A percentile compares a stretch with the other conserved stretches of the same genome.
These are phyloP conservation scores for Aspiorhynchus laticeps DNA, from an alignment of 2,113 vertebrate species.

Conservation along the genomic window DNA sequence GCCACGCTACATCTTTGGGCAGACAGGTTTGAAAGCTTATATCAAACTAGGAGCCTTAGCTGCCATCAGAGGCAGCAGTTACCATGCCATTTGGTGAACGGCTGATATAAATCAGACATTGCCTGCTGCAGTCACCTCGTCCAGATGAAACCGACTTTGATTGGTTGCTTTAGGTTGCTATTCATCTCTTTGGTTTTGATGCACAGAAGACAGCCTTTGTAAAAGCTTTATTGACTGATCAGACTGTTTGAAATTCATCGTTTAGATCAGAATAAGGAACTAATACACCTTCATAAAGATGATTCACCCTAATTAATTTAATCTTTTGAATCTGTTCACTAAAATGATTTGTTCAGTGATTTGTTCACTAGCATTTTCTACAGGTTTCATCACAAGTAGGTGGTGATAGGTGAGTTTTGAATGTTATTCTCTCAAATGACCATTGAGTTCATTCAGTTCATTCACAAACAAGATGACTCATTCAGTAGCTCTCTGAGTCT, in stretches of 20 bases:
- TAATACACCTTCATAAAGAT: slow-evolving; percentile 19
- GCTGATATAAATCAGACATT: slow-evolving; percentile 60
- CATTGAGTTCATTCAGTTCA: not conserved
- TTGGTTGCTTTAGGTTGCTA: slow-evolving; percentile 32
- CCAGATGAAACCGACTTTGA: slow-evolving; percentile 1
- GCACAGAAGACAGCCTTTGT: slow-evolving; percentile 24
- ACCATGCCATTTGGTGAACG: slow-evolving; percentile 66
- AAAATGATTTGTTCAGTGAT: too few species aligned
- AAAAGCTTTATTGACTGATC: slow-evolving; percentile 44
- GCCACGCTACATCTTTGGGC: slow-evolving; percentile 74
- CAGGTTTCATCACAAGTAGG: too few species aligned
- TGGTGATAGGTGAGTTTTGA: too few species aligned
- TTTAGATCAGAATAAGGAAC: slow-evolving; percentile 41
- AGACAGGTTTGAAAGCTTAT: slow-evolving; percentile 78
- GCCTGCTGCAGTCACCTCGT: slow-evolving; percentile 38
- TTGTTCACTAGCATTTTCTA: too few species aligned
- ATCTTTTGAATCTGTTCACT: too few species aligned
- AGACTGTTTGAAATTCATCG: slow-evolving; percentile 22
- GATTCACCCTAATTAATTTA: too few species aligned
- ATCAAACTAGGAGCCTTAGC: slow-evolving; percentile 79
- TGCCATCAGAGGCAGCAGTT: slow-evolving; percentile 72
- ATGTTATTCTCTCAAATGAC: too few species aligned
- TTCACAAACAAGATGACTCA: not conserved
- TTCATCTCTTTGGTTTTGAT: slow-evolving; percentile 51
- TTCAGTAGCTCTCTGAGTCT: not conserved